Percentiles rank a stretch among this genome's conserved stretches.
Conservation (phyloP, 2,888 invertebrate species). For the Dexiosoma caninum region DNA sequence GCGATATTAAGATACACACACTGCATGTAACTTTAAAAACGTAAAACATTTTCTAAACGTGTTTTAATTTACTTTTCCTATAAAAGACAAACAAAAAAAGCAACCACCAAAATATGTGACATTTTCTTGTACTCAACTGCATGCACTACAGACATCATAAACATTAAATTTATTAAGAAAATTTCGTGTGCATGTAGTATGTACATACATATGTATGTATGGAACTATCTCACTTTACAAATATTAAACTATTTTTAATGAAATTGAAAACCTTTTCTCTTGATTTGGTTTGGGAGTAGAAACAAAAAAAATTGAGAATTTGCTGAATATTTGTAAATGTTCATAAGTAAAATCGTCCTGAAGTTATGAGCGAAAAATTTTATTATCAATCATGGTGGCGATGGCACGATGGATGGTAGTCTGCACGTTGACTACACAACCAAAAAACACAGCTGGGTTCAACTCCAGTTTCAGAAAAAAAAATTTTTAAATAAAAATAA, state of each 20-base stretch:
- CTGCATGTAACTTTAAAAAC: neutral
- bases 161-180: neutral
- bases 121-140: neutral
- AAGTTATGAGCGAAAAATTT: too few relatives aligned
- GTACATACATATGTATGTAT: neutral
- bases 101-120: constrained; percentile 4
- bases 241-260: neutral
- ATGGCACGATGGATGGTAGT: too few relatives aligned
- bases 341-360: too few relatives aligned
- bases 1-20: too few relatives aligned
- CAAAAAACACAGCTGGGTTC: too few relatives aligned
- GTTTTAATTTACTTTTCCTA: neutral
- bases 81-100: neutral
- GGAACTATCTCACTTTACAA: neutral
- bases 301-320: neutral
- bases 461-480: too few relatives aligned
- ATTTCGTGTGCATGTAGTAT: neutral
- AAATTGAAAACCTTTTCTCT: neutral
- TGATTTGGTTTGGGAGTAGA: neutral
- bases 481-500: too few relatives aligned
- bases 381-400: too few relatives aligned
- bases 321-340: neutral
- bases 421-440: too few relatives aligned
- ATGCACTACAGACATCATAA: neutral
- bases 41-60: constrained; percentile 1